phyloP scores from a whole-genome alignment of 2,113 vertebrate genomes.

The Rhabdomys dilectus region DNA sequence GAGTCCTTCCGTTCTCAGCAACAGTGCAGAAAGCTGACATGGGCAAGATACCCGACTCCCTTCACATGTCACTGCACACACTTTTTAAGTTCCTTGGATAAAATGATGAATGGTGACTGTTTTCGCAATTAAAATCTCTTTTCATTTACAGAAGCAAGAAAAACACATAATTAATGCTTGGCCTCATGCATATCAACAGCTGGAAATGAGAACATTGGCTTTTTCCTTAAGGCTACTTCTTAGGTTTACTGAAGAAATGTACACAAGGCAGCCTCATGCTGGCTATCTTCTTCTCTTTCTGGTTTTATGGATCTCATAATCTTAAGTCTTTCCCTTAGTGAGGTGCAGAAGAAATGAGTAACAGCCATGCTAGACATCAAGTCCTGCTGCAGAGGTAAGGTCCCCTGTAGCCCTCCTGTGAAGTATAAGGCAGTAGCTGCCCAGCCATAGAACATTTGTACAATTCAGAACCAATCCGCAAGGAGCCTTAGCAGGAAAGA shows the following conservation, averaged over 20 bases:
- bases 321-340: background rate
- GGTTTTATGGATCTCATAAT: background rate
- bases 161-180: constrained; percentile 49
- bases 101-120: constrained; percentile 35
- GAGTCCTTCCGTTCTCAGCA: background rate
- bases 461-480: background rate
- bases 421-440: background rate
- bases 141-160: constrained; percentile 42
- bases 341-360: background rate
- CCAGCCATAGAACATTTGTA: background rate
- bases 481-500: background rate
- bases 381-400: background rate
- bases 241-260: constrained; percentile 13
- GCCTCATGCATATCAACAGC: constrained; percentile 5
- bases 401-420: background rate
- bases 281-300: background rate
- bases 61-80: background rate
- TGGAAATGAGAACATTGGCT: constrained; percentile 44
- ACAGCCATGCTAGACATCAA: background rate
- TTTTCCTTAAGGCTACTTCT: constrained; percentile 23
- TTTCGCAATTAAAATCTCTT: constrained; percentile 59
- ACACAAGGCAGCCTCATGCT: background rate
- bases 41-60: constrained; percentile 42
- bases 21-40: background rate
- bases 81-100: constrained; percentile 49